phyloP scores from a whole-genome alignment of 2,797 vertebrate species.

The Buphagus erythrorhynchus region DNA sequence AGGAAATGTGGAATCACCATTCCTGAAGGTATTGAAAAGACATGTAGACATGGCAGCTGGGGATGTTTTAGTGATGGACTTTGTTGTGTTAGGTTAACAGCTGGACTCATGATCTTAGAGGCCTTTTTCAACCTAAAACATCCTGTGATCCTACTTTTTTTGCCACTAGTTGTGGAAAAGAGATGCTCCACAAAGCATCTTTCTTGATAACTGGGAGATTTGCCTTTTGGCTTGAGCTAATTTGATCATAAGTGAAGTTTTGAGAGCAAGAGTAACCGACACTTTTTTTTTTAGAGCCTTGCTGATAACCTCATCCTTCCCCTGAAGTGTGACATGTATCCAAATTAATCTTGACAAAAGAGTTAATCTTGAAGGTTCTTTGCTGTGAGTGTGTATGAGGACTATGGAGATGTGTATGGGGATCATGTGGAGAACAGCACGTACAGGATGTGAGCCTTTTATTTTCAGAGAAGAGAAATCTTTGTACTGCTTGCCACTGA shows the following conservation, averaged over 20 bases:
- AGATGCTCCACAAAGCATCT: neutral
- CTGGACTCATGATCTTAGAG: neutral
- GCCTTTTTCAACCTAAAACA: neutral
- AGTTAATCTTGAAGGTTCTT: neutral
- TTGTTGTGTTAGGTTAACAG: neutral
- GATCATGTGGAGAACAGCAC: neutral
- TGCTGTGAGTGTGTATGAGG: neutral
- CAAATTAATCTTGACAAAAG: neutral
- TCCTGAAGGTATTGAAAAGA: neutral
- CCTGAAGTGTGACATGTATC: neutral
- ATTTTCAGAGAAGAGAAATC: neutral
- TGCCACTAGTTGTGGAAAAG: neutral
- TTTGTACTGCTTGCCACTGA: neutral
- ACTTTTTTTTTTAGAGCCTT: neutral
- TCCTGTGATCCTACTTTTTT: neutral
- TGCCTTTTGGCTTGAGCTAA: neutral
- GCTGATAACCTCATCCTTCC: neutral
- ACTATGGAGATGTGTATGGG: neutral
- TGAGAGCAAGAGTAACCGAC: neutral
- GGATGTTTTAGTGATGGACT: neutral
- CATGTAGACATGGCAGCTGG: rapidly evolving
- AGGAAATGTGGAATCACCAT: neutral
- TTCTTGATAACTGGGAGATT: neutral
- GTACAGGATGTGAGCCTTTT: neutral
- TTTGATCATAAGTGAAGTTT: neutral